These are phyloP conservation scores for Crenuchus spilurus DNA, from an alignment of 2,797 vertebrate genomes.

Conservation along the genomic window DNA sequence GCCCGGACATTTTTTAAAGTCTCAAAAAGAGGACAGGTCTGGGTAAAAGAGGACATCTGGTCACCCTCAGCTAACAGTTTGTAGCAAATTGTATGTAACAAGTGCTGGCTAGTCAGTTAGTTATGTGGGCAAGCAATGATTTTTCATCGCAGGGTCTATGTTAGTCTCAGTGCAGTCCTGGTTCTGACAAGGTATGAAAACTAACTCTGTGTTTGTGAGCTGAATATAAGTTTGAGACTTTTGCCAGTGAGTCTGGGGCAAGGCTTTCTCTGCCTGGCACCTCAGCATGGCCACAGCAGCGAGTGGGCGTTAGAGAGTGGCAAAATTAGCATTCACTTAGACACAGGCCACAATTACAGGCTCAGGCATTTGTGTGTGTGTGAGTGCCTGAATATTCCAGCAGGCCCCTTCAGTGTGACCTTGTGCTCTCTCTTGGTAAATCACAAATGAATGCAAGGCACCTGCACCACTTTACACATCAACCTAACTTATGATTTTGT, in stretches of 20 bases:
- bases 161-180: background rate
- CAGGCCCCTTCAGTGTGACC: background rate
- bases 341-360: slow-evolving; percentile 9
- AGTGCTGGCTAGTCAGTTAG: background rate
- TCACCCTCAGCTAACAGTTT: too few relatives aligned
- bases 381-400: background rate
- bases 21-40: too few relatives aligned
- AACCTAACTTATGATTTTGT: background rate
- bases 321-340: slow-evolving; percentile 30
- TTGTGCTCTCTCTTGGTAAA: slow-evolving; percentile 22
- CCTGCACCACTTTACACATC: slow-evolving; percentile 21
- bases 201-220: background rate
- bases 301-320: slow-evolving; percentile 16
- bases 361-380: background rate
- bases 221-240: background rate
- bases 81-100: too few relatives aligned
- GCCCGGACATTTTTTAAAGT: too few relatives aligned
- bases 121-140: background rate
- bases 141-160: too few relatives aligned
- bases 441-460: slow-evolving; percentile 18
- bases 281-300: background rate
- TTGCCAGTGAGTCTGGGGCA: background rate
- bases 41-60: too few relatives aligned
- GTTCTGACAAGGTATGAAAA: background rate
- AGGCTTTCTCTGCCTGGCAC: background rate